Percentiles rank a stretch among this genome's conserved stretches.
phyloP scores from a whole-genome alignment of 23 tunicate genomes.

The Oikopleura vanhoeffeni region DNA sequence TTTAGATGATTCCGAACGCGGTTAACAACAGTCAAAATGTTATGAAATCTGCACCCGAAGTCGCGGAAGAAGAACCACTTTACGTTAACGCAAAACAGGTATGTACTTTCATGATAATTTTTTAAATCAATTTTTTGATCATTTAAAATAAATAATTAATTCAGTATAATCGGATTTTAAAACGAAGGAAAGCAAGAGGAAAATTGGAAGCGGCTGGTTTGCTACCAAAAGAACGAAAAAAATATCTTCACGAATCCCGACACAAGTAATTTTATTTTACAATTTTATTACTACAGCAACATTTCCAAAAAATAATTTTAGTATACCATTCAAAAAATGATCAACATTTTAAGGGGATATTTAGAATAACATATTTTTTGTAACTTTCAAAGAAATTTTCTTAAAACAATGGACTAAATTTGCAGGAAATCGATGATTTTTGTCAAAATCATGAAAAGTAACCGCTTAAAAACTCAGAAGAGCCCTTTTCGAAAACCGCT shows the following conservation, averaged over 20 bases:
- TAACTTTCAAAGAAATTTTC: neutral
- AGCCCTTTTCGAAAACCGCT: too few species aligned
- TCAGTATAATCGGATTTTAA: constrained; percentile 56
- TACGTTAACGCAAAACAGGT: constrained; percentile 93
- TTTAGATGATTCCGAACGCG: neutral
- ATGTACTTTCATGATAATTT: neutral
- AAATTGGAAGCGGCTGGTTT: constrained; percentile 91
- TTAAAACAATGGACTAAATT: too few species aligned
- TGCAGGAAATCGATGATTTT: too few species aligned
- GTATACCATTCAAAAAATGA: too few species aligned
- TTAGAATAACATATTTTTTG: too few species aligned
- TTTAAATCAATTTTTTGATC: neutral
- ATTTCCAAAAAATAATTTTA: too few species aligned
- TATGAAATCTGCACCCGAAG: constrained; percentile 28
- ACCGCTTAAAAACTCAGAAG: too few species aligned
- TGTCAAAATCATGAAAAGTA: too few species aligned
- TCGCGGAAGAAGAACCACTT: constrained; percentile 70
- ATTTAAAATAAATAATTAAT: neutral
- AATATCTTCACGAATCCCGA: constrained; percentile 81
- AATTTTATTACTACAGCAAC: too few species aligned
- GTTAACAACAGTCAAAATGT: constrained; percentile 18
- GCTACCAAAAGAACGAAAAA: constrained; percentile 92
- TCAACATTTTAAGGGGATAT: too few species aligned
- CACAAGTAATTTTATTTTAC: too few species aligned
- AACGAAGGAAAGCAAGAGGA: constrained; percentile 73